Evolutionary conservation across 2,113 vertebrate genomes (phyloP).

Genomic region (Cyanocitta stelleri): DNA sequence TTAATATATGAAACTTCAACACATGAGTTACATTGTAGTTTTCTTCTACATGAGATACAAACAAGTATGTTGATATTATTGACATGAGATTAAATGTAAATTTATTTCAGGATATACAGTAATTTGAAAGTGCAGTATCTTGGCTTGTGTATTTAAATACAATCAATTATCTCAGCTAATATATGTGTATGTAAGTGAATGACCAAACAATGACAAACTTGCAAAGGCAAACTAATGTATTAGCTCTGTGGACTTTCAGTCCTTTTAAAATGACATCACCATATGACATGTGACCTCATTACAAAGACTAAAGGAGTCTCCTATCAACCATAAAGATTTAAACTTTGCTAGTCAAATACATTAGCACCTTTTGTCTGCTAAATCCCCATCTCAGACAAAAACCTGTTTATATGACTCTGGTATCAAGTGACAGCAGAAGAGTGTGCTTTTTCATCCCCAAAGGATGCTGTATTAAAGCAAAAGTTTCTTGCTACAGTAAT

Average conservation of each 20-base stretch:
- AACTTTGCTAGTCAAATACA: background rate
- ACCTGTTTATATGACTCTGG: background rate
- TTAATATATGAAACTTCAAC: background rate
- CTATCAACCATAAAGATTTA: background rate
- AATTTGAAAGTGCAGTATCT: background rate
- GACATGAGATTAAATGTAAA: background rate
- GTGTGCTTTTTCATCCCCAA: background rate
- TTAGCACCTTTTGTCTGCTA: background rate
- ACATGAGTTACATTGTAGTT: background rate
- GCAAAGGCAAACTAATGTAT: background rate
- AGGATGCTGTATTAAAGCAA: background rate
- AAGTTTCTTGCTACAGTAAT: background rate
- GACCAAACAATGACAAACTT: background rate
- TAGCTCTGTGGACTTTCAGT: background rate
- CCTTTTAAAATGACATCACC: slow-evolving; percentile 23
- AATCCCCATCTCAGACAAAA: background rate
- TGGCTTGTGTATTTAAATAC: background rate
- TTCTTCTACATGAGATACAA: background rate
- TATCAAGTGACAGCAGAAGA: background rate
- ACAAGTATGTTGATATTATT: background rate
- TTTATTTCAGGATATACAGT: background rate
- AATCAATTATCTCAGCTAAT: background rate
- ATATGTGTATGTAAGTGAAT: background rate
- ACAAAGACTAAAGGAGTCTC: background rate
- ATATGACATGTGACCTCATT: background rate